Evolutionary conservation across 1,140 invertebrate species (phyloP), one percentile per base, ranked within the genome.

Genomic region (Ips nitidus): DNA sequence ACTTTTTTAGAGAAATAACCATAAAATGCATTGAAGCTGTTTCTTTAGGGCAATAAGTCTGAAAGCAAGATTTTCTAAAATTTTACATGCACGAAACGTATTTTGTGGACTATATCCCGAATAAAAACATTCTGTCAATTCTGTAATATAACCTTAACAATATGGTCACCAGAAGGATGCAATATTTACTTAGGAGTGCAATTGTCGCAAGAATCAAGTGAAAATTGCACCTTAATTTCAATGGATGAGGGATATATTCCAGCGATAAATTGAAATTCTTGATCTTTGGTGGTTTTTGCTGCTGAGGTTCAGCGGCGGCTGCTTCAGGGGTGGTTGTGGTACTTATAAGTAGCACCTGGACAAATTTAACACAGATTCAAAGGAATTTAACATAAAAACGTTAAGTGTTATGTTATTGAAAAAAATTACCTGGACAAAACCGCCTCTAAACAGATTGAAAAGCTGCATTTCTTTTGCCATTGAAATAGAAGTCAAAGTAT

Each of bases 211-310:
- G n/a, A n/a, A 22, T 22, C 22, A 22, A 22, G 22, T 22, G 22
- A 22, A 22, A 22, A 22, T 22, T 22, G 22, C 22, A 22, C 22
- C 0, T 0, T 22, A 22, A 22, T 22, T 22, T 22, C 22, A 22
- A 22, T 22, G 22, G 22, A 22, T 22, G 22, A 22, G 22, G 22
- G 22, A 22, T 22, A 22, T 22, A 22, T 97, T 92, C 92, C 91
- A 98, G 81, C 94, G 87, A 78, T 97, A 98, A 65, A 98, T 87
- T 2, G 90, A 86, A 80, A 57, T 90, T 78, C 71, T 84, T 78
- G 68, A 76, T 62, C 72, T 77, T 77, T 57, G 73, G 43, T 76
- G 81, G 60, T 73, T 75, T 50, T 56, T 75, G 66, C 5, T 61
- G 58, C 42, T 70, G 66, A 3, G 75, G 76, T 43, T 72, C 50